Conservation (phyloP, 2,888 invertebrate genomes). For the Macrophya alboannulata region DNA sequence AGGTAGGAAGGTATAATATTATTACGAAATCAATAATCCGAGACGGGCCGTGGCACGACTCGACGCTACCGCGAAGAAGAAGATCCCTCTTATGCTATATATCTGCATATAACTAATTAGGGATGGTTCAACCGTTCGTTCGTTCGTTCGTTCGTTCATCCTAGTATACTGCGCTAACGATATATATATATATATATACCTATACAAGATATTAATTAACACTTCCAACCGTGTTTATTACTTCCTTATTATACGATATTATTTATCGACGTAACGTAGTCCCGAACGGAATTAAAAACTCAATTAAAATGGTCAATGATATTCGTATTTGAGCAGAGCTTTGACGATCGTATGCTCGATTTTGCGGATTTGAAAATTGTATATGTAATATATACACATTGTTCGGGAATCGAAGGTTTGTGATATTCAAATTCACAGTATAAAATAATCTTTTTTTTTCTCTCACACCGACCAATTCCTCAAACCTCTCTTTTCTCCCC, state of each 20-base stretch:
- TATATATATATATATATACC: neutral
- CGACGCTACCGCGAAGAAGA: neutral
- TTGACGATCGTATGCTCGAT: too few relatives aligned
- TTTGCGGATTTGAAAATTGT: too few relatives aligned
- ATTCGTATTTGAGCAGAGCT: neutral
- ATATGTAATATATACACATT: too few relatives aligned
- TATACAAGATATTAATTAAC: slow-evolving; percentile 47
- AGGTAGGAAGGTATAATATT: slow-evolving; percentile 12
- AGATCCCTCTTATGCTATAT: neutral
- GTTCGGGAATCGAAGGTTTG: neutral
- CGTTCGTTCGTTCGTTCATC: too few relatives aligned
- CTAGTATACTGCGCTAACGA: neutral
- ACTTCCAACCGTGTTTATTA: slow-evolving; percentile 38
- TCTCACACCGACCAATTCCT: neutral
- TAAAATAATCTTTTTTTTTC: neutral
- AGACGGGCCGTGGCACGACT: neutral
- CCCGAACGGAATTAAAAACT: neutral
- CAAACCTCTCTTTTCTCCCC: neutral
- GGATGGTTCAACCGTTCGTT: neutral
- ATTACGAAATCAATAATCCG: slow-evolving; percentile 50
- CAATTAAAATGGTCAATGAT: neutral
- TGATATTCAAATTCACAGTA: too few relatives aligned
- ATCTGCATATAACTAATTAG: slow-evolving; percentile 21
- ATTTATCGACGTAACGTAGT: slow-evolving; percentile 23
- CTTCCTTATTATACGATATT: slow-evolving; percentile 44